Evolutionary conservation across 2,797 vertebrate species (phyloP).

Genomic region (Labeo calbasu): DNA sequence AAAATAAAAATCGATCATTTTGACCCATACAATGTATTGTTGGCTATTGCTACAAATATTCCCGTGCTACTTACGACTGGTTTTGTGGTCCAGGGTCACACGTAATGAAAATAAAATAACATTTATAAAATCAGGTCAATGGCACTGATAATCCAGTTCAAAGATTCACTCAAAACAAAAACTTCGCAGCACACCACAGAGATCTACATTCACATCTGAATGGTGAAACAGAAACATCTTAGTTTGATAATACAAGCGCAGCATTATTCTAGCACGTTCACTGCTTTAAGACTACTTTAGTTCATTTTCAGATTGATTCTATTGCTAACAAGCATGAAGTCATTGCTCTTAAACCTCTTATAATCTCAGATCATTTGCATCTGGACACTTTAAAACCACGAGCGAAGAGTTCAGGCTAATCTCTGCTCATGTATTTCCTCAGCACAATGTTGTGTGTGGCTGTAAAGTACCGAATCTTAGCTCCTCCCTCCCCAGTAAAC

Average conservation of each 20-base stretch:
- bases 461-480: slow-evolving; percentile 22
- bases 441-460: slow-evolving; percentile 61
- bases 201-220: slow-evolving; percentile 54
- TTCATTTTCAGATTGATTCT: slow-evolving; percentile 77
- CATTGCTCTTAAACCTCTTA: slow-evolving; percentile 82
- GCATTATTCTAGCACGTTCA: slow-evolving; percentile 62
- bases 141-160: background rate
- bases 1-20: too few species aligned
- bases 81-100: too few species aligned
- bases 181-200: slow-evolving; percentile 42
- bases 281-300: slow-evolving; percentile 60
- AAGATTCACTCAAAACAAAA: background rate
- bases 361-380: slow-evolving; percentile 82
- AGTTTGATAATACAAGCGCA: slow-evolving; percentile 75
- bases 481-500: background rate
- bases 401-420: slow-evolving; percentile 82
- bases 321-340: slow-evolving; percentile 83
- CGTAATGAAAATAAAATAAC: background rate
- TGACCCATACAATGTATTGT: too few species aligned
- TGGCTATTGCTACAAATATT: too few species aligned
- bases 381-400: slow-evolving; percentile 71
- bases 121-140: background rate
- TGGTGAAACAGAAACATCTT: slow-evolving; percentile 69
- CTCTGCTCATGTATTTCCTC: slow-evolving; percentile 81
- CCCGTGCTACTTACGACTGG: too few species aligned